phyloP scores from a whole-genome alignment of 1,140 invertebrate genomes.

The Monomorium pharaonis region DNA sequence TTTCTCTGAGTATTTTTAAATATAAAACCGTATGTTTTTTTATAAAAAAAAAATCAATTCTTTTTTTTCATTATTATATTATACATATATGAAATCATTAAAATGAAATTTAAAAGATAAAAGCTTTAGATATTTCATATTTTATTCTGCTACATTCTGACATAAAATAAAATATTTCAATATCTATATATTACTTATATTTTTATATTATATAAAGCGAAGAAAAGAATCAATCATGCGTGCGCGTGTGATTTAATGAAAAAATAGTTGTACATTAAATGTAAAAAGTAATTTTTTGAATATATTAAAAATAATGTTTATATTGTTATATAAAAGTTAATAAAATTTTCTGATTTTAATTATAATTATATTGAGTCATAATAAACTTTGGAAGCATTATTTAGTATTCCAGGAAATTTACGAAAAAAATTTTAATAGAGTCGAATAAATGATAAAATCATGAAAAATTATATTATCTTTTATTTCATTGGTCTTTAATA shows the following conservation, averaged over 20 bases:
- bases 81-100: not conserved
- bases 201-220: not conserved
- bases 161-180: not conserved
- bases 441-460: slow-evolving; percentile 6
- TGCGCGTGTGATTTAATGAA: not conserved
- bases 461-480: not conserved
- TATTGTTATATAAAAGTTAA: not conserved
- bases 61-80: not conserved
- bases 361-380: not conserved
- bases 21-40: not conserved
- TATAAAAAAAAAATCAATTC: not conserved
- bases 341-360: not conserved
- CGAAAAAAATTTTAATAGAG: not conserved
- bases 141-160: not conserved
- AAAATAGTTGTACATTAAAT: not conserved
- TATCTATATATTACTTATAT: not conserved
- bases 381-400: not conserved
- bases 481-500: not conserved
- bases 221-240: not conserved
- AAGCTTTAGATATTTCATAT: not conserved
- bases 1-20: too few species aligned
- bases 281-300: not conserved
- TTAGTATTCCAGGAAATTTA: not conserved
- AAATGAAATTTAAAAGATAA: not conserved
- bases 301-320: not conserved